Evolutionary conservation across 2,888 invertebrate genomes (phyloP).

Genomic region (Cantharis flavilabris): DNA sequence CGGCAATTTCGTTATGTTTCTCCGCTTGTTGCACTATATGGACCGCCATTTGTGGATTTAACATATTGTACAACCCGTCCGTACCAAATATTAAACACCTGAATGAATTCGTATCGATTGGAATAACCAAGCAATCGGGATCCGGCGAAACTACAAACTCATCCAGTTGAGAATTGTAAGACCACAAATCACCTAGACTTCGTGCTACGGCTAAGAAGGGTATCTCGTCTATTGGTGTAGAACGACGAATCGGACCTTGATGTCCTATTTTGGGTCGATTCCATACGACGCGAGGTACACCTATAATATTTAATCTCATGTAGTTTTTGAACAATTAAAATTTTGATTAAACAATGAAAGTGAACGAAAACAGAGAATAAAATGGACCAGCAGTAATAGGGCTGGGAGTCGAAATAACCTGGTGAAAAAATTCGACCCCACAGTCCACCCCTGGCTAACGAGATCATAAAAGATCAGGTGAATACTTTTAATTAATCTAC

Average conservation of each 20-base stretch:
- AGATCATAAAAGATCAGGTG: too few species aligned
- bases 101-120: constrained; percentile 77
- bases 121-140: constrained; percentile 89
- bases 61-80: constrained; percentile 97
- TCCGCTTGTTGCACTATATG: constrained; percentile 83
- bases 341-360: too few species aligned
- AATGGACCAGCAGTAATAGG: too few species aligned
- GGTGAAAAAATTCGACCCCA: too few species aligned
- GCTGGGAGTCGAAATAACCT: too few species aligned
- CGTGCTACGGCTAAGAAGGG: constrained; percentile 96
- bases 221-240: constrained; percentile 90
- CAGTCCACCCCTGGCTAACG: too few species aligned
- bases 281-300: constrained; percentile 97
- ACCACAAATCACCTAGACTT: constrained; percentile 96
- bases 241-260: constrained; percentile 85
- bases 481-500: too few species aligned
- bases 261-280: constrained; percentile 86
- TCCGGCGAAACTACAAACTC: constrained; percentile 97
- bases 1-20: constrained; percentile 73
- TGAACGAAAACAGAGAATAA: too few species aligned
- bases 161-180: constrained; percentile 88
- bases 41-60: constrained; percentile 82
- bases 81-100: constrained; percentile 93
- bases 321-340: not conserved
- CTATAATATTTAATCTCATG: constrained; percentile 54